Evolutionary conservation across 1,140 invertebrate species (phyloP).

Genomic region (Drosophila watanabei): DNA sequence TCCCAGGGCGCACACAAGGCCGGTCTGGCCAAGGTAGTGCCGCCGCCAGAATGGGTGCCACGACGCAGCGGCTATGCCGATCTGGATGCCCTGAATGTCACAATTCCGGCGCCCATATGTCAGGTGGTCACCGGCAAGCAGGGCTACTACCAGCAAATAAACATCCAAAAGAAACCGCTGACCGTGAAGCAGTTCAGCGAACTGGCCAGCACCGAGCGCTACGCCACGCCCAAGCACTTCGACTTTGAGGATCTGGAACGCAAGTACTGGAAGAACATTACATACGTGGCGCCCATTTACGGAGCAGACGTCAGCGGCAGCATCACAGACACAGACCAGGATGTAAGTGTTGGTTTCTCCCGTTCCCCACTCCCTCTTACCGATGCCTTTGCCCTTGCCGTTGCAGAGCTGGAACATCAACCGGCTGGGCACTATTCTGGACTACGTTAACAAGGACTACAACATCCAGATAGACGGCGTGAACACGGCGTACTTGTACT

Average conservation of each 20-base stretch:
- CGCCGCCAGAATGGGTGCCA: conserved; percentile 97
- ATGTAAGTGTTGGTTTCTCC: conserved; percentile 69
- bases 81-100: conserved; percentile 91
- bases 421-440: conserved; percentile 95
- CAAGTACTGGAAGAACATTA: conserved; percentile 99
- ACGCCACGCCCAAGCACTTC: conserved; percentile 94
- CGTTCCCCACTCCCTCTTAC: background rate
- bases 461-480: conserved; percentile 99
- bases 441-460: conserved; percentile 97
- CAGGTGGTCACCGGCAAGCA: conserved; percentile 94
- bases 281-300: conserved; percentile 96
- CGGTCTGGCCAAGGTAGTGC: conserved; percentile 97
- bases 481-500: conserved; percentile 99
- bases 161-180: conserved; percentile 97
- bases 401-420: conserved; percentile 96
- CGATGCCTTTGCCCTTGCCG: conserved; percentile 38
- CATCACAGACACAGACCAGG: conserved; percentile 93
- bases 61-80: conserved; percentile 93
- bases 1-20: conserved; percentile 97
- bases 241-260: conserved; percentile 98
- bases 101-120: conserved; percentile 96
- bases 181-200: conserved; percentile 95
- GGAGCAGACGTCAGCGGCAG: conserved; percentile 99
- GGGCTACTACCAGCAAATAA: conserved; percentile 98
- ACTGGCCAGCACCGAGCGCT: conserved; percentile 92